phyloP scores from a whole-genome alignment of 2,113 vertebrate genomes.

The Ciconia stormi region DNA sequence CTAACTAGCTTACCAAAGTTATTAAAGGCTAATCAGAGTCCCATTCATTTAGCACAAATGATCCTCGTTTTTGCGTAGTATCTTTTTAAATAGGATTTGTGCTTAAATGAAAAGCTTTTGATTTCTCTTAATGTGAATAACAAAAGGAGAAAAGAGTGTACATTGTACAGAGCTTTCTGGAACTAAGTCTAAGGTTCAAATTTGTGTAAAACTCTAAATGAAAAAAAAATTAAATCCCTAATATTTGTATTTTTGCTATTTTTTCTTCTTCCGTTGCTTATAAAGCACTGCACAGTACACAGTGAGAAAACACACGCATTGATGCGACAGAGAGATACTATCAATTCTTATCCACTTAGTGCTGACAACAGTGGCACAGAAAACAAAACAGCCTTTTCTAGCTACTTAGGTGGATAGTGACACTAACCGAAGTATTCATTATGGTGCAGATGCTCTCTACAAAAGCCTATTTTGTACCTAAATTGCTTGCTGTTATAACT shows the following conservation, averaged over 20 bases:
- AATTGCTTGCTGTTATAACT: not conserved
- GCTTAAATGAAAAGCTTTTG: not conserved
- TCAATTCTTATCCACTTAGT: not conserved
- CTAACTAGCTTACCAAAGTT: not conserved
- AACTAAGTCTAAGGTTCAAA: not conserved
- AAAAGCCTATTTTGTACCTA: constrained; percentile 17
- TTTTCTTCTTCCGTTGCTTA: not conserved
- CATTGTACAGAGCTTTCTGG: not conserved
- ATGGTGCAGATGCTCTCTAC: not conserved
- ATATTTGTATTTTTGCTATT: not conserved
- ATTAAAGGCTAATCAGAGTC: not conserved
- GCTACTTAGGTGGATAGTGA: not conserved
- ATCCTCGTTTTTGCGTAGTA: not conserved
- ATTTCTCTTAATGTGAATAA: not conserved
- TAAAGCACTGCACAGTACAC: not conserved
- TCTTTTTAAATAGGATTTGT: not conserved
- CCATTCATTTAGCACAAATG: not conserved
- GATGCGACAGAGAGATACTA: not conserved
- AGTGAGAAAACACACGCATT: not conserved
- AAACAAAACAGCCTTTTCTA: not conserved
- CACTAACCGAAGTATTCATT: not conserved
- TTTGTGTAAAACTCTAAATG: not conserved
- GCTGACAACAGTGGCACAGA: not conserved
- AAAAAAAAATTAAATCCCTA: not conserved
- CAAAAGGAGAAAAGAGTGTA: not conserved